Evolutionary conservation across 2,888 invertebrate genomes (phyloP).

Genomic region (Metacarcinus magister): DNA sequence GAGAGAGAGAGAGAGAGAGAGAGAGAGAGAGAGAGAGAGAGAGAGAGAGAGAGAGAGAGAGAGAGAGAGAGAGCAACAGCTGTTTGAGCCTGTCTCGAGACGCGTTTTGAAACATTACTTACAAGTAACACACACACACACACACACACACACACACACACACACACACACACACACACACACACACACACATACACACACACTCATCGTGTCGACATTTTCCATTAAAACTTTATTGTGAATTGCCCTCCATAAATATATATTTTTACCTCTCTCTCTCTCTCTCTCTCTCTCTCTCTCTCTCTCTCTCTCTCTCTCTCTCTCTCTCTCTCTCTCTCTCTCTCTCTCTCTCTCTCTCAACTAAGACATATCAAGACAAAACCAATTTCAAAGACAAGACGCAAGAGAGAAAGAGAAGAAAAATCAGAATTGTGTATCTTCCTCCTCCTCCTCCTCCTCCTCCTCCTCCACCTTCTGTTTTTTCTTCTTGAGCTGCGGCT

Average conservation of each 20-base stretch:
- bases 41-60: too few relatives aligned
- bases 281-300: slow-evolving; percentile 2
- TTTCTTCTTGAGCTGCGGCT: not conserved
- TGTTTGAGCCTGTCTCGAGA: too few relatives aligned
- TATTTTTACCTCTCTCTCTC: not conserved
- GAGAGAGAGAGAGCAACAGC: too few relatives aligned
- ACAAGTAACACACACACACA: too few relatives aligned
- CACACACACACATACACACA: not conserved
- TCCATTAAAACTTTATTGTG: not conserved
- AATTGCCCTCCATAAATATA: not conserved
- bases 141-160: not conserved
- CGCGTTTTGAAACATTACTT: too few relatives aligned
- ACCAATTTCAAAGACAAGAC: slow-evolving; percentile 2
- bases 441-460: slow-evolving; percentile 2
- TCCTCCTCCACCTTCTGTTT: not conserved
- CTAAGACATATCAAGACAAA: not conserved
- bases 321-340: slow-evolving; percentile 2
- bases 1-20: too few relatives aligned
- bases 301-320: slow-evolving; percentile 2
- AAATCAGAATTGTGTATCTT: not conserved
- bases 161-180: not conserved
- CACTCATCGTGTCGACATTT: not conserved
- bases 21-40: too few relatives aligned
- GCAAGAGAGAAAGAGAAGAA: not conserved
- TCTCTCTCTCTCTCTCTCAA: not conserved